A percentile compares a stretch with the other conserved stretches of the same genome.
These are phyloP conservation scores for Suillia variegata DNA, from an alignment of 2,888 invertebrate genomes.

Conservation along the genomic window DNA sequence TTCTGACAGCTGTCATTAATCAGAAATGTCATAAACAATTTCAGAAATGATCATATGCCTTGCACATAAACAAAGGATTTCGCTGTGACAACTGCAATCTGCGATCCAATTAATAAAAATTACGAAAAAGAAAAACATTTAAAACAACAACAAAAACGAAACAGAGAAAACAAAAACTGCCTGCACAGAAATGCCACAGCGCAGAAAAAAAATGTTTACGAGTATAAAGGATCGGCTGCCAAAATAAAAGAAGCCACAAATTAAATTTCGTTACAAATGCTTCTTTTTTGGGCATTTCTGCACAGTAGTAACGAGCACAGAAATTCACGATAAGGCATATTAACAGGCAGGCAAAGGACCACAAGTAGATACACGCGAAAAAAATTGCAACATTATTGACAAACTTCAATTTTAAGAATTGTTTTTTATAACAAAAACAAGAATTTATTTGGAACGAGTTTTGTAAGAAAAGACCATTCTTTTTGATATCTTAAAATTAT, in stretches of 20 bases:
- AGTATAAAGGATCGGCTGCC: background rate
- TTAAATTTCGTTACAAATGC: background rate
- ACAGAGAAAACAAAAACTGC: background rate
- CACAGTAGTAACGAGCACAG: background rate
- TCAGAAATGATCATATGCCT: background rate
- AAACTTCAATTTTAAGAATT: no score
- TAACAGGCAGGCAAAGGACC: background rate
- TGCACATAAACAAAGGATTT: background rate
- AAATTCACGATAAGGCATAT: background rate
- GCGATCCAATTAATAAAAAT: conserved; percentile 2
- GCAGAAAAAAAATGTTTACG: background rate
- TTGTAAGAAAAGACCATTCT: no score
- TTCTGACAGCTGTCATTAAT: conserved; percentile 2
- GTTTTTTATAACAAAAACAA: no score
- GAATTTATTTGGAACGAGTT: no score
- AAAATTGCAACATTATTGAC: no score
- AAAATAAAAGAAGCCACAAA: background rate
- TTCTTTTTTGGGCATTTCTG: no score
- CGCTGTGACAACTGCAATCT: conserved; percentile 1
- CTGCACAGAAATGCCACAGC: background rate
- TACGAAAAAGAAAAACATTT: no score
- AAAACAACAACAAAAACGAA: background rate
- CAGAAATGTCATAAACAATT: conserved; percentile 5
- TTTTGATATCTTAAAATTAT: no score
- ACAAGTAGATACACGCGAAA: no score